Evolutionary conservation across 2,888 invertebrate genomes (phyloP), one percentile per base, ranked within the genome.

Genomic region (Eremobia ochroleuca): DNA sequence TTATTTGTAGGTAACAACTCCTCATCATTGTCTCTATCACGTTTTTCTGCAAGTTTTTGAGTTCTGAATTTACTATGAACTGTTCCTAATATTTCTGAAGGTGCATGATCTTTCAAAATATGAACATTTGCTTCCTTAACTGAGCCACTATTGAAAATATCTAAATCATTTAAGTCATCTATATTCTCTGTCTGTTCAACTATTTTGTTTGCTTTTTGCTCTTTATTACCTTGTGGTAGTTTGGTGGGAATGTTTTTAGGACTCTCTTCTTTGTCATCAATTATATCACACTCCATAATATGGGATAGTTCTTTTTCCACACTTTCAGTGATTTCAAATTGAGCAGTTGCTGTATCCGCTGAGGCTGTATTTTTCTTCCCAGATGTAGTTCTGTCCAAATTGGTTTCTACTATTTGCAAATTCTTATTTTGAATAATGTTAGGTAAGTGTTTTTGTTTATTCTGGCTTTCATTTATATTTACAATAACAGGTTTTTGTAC

Each of bases 301-400:
- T 92, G 92, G 49, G 93, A 94, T 65, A 96, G 83, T 86, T 95
- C 95, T 90, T 93, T 95, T 90, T 95, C 96, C 66, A 95, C 92
- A 93, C 95, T 96, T 81, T 94, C 94, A 79, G 96, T 95, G 21
- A 95, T 96, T 90, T 95, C 94, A 90, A 92, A 93, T 34, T 93
- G 92, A 70, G 88, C 94, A 62, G 93, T 93, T 73, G 89, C 92
- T 78, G 96, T 96, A 40, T 95, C 96, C 77, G 95, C 96, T 76
- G 96, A 96, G 31, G 94, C 94, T 69, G 96, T 96, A 83, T 95
- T 93, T 89, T 95, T 96, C 81, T 95, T 95, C 6, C 85, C 90
- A 68, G 92, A 92, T 40, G 71, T 72, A 75, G 93, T 90, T 90
- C 93, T 93, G 43, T 88, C 76, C 62, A 76, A 55, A 61, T 85